Base-by-base conservation (phyloP, 2,797 vertebrate species). In the Enteromius anoplus region DNA sequence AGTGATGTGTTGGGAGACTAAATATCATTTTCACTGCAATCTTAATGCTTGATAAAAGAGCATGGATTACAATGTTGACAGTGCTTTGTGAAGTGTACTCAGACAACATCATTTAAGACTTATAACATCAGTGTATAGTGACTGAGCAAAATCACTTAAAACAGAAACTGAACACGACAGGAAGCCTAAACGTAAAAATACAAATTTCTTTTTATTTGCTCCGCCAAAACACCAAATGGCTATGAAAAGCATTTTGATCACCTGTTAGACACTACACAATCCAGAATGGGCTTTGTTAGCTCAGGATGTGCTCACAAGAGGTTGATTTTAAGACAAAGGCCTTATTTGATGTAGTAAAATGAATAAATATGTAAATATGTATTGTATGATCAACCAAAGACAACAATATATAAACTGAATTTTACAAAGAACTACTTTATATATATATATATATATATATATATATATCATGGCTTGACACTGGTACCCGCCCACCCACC, bases 61-160 rank as follows among this genome's bases (percentile, higher is more conserved):
- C n/a, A 42, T 37, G 47, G 80, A 65, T 75, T 82, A 75, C 53
- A 75, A 66, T 55, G 80, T 75, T 82, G 58, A 75, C 58, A 75
- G 45, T 68, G 71, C 32, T 75, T 75, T 42, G 71, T 68, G 62
- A 75, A 53, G 45, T 75, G 32, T 73, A 45, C 45, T 53, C 80
- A 65, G 80, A 73, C 69, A 81, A 72, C 79, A 71, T 80, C 17
- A 60, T 34, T 58, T 70, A 70, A 70, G 78, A 34, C 51, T 71
- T 70, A 34, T 34, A 34, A 34, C 32, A 34, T 3, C 19, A 32
- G 53, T 32, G 32, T 55, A 60, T 23, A 49, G 53, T 42, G 53
- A 26, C 49, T 60, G 40, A 70, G n/a, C 8, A 42, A 40, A 58
- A 42, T 58, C 49, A 29, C n/a, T 69, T 53, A 42, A 80, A 49